Evolutionary conservation across 2,113 vertebrate genomes (phyloP), one percentile per base, ranked within the genome.

Genomic region (Corvus hawaiiensis): DNA sequence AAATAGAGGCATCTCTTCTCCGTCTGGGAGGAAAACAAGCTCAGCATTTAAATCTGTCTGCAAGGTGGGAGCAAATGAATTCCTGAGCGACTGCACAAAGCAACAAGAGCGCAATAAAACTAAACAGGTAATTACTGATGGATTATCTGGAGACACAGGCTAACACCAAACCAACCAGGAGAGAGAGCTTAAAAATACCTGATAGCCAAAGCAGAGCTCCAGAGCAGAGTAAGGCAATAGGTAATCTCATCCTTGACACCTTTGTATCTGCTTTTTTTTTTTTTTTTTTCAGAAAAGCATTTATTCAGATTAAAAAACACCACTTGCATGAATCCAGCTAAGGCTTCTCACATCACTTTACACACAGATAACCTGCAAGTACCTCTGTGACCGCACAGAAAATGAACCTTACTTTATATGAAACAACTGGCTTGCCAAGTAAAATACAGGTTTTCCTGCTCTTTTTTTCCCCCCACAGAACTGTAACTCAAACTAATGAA

Each of bases 21-120:
- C 46, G 33, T 86, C 46, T 77, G 72, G 58, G 66, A 87, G 51
- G 54, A 92, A 95, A 95, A 93, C 52, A 95, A 93, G 68, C 56
- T 76, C 92, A 90, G 86, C 93, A 78, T 96, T 96, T 95, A 79
- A 89, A 84, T 68, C 68, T 43, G 46, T 22, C 72, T 88, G 64
- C 83, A 58, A 62, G 88, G 54, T 58, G 58, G 87, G 81, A 93
- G 82, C 89, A 93, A 78, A 84, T 66, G 37, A 92, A 87, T 69
- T 78, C 85, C 80, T 82, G 83, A 84, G 73, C 14, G 19, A 80
- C 59, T 32, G 63, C 56, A 48, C 58, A 35, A 80, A 83, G 63
- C 87, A 91, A 68, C 78, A 66, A 71, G 62, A 79, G 79, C 2
- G 1, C 64, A 87, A 78, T 80, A 92, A 93, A 95, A 68, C 88